A percentile compares a stretch with the other conserved stretches of the same genome.
These are phyloP conservation scores for Ariolimax columbianus DNA, from an alignment of 2,888 invertebrate species.

Conservation along the genomic window DNA sequence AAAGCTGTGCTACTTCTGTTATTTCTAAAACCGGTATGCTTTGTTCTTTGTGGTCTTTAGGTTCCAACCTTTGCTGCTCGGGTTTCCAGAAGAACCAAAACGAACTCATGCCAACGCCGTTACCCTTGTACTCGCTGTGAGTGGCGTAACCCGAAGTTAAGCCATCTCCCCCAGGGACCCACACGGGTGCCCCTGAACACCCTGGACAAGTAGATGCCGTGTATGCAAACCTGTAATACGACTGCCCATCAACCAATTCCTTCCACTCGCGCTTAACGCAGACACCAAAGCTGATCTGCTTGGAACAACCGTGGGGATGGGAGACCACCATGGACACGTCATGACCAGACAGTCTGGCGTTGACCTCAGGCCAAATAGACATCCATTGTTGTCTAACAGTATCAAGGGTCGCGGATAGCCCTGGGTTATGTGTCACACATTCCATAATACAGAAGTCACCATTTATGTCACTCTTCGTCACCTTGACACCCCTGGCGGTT, in stretches of 20 bases:
- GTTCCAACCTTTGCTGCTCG: too few species aligned
- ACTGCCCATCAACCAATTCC: not conserved
- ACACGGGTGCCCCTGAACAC: not conserved
- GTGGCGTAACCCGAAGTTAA: not conserved
- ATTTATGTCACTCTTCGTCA: not conserved
- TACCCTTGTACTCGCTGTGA: not conserved
- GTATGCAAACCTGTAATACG: not conserved
- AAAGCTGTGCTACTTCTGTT: too few species aligned
- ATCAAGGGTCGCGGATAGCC: not conserved
- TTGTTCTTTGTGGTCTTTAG: too few species aligned
- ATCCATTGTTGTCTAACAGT: not conserved
- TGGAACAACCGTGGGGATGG: slow-evolving; percentile 13
- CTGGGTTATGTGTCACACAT: slow-evolving; percentile 1
- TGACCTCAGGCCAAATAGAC: not conserved
- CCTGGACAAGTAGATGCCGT: not conserved
- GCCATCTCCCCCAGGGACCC: not conserved
- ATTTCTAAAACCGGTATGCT: too few species aligned
- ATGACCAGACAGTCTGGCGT: not conserved
- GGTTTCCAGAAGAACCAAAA: not conserved
- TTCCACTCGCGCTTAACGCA: not conserved
- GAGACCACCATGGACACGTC: not conserved
- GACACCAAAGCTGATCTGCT: not conserved
- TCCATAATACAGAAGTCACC: slow-evolving; percentile 3
- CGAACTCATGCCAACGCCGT: not conserved
- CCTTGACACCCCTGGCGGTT: not conserved